Evolutionary conservation across 2,888 invertebrate species (phyloP), one percentile per base, ranked within the genome.

Genomic region (Sussaba pulchella): DNA sequence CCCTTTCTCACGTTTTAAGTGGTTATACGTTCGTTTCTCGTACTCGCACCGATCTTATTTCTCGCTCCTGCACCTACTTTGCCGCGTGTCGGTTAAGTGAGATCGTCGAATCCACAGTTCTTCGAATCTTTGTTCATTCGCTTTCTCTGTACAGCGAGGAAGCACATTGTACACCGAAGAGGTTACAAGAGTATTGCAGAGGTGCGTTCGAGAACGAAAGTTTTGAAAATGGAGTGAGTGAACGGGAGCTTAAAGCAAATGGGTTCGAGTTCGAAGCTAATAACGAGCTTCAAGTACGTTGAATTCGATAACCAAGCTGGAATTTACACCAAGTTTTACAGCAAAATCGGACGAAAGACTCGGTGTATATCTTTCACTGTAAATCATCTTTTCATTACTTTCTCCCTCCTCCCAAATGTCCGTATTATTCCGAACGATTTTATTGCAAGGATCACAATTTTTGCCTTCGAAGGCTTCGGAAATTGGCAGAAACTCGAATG

Each of bases 321-420:
- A 52, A 52, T 24, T 52, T 52, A n/a, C n/a, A n/a, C n/a, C n/a
- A n/a, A n/a, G n/a, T n/a, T n/a, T n/a, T n/a, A n/a, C n/a, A n/a
- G n/a, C n/a, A 17, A 39, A 39, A 59, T 2, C 0, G n/a, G 9
- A 39, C 4, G 26, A 39, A 59, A 59, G 12, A 19, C 59, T 19
- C 36, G 5, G 19, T 39, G 19, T 39, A 17, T 47, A 21, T 74
- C 41, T 75, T 67, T 66, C 24, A 19, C 45, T 67, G 47, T 0
- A 10, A 31, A 8, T 2, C 47, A 36, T 67, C 66, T 67, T 17
- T 59, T 39, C 59, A n/a, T n/a, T n/a, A n/a, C n/a, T n/a, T n/a
- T n/a, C n/a, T n/a, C n/a, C n/a, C n/a, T n/a, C n/a, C n/a, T n/a
- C n/a, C n/a, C n/a, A n/a, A n/a, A n/a, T n/a, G n/a, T n/a, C n/a